Conservation (phyloP, 2,888 invertebrate species). For the Zaprionus obscuricornis region DNA sequence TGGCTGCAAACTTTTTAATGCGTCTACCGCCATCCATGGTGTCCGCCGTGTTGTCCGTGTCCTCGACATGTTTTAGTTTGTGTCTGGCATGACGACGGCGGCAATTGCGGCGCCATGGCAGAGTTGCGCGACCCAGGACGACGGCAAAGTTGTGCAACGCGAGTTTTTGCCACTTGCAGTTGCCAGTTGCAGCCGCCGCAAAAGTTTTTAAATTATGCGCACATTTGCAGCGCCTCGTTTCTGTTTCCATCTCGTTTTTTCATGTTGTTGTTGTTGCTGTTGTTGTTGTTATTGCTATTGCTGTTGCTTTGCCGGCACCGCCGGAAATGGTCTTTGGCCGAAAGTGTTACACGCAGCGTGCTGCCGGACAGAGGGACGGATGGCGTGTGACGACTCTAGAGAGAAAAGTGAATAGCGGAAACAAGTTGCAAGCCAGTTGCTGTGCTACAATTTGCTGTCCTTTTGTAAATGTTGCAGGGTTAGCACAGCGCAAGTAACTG, state of each 20-base stretch:
- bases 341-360: conserved; percentile 74
- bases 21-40: conserved; percentile 46
- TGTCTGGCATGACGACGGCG: too few relatives aligned
- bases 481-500: conserved; percentile 16
- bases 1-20: conserved; percentile 80
- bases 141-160: conserved; percentile 61
- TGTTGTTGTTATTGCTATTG: conserved; percentile 21
- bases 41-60: conserved; percentile 6
- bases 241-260: too few relatives aligned
- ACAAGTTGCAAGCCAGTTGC: conserved; percentile 60
- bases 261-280: conserved; percentile 10
- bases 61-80: conserved; percentile 47
- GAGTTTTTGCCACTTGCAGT: conserved; percentile 73
- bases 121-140: conserved; percentile 41
- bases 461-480: conserved; percentile 9
- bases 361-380: conserved; percentile 29
- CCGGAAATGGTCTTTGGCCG: conserved; percentile 76
- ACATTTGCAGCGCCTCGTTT: conserved; percentile 62
- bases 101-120: conserved; percentile 27
- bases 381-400: conserved; percentile 18
- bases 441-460: conserved; percentile 52
- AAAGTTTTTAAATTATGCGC: conserved; percentile 77
- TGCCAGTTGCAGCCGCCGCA: conserved; percentile 67
- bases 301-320: conserved; percentile 50
- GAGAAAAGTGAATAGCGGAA: conserved; percentile 13